phyloP scores from a whole-genome alignment of 2,797 vertebrate genomes.

The Gouania willdenowi region DNA sequence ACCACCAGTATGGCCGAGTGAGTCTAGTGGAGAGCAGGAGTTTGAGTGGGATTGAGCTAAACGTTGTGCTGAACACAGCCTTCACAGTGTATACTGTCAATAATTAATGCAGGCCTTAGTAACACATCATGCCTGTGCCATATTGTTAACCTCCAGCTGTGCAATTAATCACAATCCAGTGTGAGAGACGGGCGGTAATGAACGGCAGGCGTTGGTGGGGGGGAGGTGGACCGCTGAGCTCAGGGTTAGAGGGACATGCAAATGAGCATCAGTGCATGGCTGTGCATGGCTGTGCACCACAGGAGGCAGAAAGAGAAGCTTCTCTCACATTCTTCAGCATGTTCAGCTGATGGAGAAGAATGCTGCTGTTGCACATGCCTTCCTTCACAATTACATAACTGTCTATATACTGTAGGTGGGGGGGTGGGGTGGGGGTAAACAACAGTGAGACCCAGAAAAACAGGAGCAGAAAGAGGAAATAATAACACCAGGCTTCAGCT shows the following conservation, averaged over 20 bases:
- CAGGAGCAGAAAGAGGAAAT: not conserved
- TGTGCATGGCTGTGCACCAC: conserved; percentile 7
- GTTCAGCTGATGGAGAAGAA: conserved; percentile 26
- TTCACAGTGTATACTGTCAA: conserved; percentile 57
- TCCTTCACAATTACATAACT: conserved; percentile 56
- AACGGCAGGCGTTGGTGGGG: conserved; percentile 41
- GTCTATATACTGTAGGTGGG: conserved; percentile 33
- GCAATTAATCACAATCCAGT: conserved; percentile 66
- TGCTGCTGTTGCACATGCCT: conserved; percentile 13
- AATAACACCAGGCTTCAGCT: no score
- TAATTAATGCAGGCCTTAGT: conserved; percentile 61
- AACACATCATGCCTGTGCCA: conserved; percentile 42
- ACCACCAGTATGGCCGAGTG: conserved; percentile 57
- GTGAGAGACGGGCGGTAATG: conserved; percentile 55
- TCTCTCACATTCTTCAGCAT: conserved; percentile 34
- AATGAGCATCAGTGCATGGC: no score
- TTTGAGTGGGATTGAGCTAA: conserved; percentile 57
- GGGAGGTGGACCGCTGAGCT: conserved; percentile 49
- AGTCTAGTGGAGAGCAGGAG: conserved; percentile 42
- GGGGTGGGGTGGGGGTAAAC: conserved; percentile 14
- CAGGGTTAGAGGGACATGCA: conserved; percentile 49
- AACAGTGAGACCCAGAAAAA: conserved; percentile 9
- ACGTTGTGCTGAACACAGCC: conserved; percentile 61
- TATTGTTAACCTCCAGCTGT: conserved; percentile 53
- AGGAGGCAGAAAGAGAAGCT: conserved; percentile 34